These are phyloP conservation scores for Stylophora pistillata DNA, from an alignment of 64 coral and sea anemone species.

Conservation along the genomic window DNA sequence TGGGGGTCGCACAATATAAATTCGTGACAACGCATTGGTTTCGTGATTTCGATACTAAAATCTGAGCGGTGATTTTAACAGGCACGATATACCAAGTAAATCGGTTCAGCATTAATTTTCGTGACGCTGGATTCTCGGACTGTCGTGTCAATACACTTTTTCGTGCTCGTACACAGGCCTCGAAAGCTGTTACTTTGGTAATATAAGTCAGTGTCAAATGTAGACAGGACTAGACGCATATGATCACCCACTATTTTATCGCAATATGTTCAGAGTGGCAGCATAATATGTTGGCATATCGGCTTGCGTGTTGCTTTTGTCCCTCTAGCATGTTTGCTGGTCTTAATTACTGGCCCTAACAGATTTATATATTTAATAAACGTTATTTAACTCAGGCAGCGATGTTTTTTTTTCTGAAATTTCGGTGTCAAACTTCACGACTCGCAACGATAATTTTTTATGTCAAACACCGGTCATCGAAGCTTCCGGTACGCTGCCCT, in stretches of 20 bases:
- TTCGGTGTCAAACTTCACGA: background rate
- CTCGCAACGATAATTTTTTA: constrained; percentile 21
- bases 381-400: background rate
- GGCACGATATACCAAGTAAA: constrained; percentile 23
- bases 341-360: background rate
- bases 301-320: background rate
- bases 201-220: background rate
- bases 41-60: constrained; percentile 35
- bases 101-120: constrained; percentile 11
- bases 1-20: constrained; percentile 5
- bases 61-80: constrained; percentile 3
- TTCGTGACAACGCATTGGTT: constrained; percentile 38
- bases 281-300: background rate
- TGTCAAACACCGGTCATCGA: constrained; percentile 20
- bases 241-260: background rate
- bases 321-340: background rate
- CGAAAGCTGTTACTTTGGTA: constrained; percentile 20
- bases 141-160: constrained; percentile 13
- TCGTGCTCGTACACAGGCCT: background rate
- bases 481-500: constrained; percentile 28
- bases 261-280: background rate
- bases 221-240: constrained; percentile 27
- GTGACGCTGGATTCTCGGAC: background rate
- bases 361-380: background rate
- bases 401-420: background rate